phyloP scores from a whole-genome alignment of 2,888 invertebrate species.

The Nesidiocoris tenuis region DNA sequence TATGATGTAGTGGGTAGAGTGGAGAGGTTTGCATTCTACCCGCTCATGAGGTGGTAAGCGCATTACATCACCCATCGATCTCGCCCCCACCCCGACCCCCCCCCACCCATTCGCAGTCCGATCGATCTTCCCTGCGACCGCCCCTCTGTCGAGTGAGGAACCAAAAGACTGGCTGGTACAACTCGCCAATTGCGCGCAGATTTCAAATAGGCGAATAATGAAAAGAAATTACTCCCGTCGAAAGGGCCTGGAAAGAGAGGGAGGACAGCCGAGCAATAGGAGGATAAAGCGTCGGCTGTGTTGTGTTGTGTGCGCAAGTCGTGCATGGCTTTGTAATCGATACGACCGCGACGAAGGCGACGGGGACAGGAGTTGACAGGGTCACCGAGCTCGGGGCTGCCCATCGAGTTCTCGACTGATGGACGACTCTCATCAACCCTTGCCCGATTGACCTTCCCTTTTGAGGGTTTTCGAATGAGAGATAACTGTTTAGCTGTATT shows the following conservation, averaged over 20 bases:
- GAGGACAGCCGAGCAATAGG: not conserved
- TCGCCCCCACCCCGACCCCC: not conserved
- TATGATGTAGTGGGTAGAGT: too few relatives aligned
- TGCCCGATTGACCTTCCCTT: not conserved
- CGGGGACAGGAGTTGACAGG: not conserved
- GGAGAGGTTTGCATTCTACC: not conserved
- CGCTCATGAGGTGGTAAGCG: not conserved
- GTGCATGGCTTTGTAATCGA: not conserved
- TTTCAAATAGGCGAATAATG: not conserved
- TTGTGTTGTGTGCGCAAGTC: not conserved
- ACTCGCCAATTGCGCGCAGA: not conserved
- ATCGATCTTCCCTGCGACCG: not conserved
- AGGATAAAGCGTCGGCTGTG: too few relatives aligned
- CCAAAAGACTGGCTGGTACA: not conserved
- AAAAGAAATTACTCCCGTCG: not conserved
- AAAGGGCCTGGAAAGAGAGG: not conserved
- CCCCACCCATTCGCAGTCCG: not conserved
- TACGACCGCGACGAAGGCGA: not conserved
- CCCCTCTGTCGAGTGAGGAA: not conserved
- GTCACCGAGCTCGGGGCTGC: not conserved
- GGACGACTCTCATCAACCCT: not conserved
- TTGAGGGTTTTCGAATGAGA: not conserved
- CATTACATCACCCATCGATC: not conserved
- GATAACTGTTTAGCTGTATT: too few relatives aligned
- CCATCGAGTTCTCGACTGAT: not conserved